Evolutionary conservation across 2,113 vertebrate genomes (phyloP).

Genomic region (Geothlypis trichas): DNA sequence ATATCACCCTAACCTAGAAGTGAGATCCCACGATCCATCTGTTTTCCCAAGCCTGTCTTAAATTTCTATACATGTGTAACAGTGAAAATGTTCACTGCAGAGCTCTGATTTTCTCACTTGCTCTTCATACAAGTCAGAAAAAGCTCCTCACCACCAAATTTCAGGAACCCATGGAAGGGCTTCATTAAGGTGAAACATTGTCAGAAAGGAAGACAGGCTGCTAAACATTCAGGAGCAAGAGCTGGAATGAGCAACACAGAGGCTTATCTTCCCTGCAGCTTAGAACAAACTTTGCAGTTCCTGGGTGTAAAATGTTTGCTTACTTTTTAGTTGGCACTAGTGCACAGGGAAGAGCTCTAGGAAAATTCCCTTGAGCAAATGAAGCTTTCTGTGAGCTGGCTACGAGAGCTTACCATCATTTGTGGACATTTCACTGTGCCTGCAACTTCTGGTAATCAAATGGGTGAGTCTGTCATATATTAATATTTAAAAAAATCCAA

Average conservation of each 20-base stretch:
- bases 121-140: background rate
- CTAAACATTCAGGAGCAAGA: background rate
- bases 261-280: background rate
- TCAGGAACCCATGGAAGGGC: background rate
- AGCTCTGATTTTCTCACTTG: background rate
- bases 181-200: background rate
- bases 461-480: background rate
- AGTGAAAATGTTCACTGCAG: background rate
- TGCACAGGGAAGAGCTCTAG: background rate
- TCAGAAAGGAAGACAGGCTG: background rate
- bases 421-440: background rate
- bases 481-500: background rate
- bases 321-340: background rate
- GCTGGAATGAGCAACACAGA: background rate
- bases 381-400: background rate
- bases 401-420: accelerated
- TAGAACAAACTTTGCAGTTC: background rate
- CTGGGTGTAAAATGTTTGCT: background rate
- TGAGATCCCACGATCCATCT: background rate
- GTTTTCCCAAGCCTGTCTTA: background rate
- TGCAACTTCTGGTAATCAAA: background rate
- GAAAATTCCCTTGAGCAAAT: background rate
- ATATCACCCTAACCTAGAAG: background rate
- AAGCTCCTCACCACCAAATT: background rate
- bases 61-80: background rate